Evolutionary conservation across 2,797 vertebrate species (phyloP), one percentile per base, ranked within the genome.

Genomic region (Enteromius thamalakanensis): DNA sequence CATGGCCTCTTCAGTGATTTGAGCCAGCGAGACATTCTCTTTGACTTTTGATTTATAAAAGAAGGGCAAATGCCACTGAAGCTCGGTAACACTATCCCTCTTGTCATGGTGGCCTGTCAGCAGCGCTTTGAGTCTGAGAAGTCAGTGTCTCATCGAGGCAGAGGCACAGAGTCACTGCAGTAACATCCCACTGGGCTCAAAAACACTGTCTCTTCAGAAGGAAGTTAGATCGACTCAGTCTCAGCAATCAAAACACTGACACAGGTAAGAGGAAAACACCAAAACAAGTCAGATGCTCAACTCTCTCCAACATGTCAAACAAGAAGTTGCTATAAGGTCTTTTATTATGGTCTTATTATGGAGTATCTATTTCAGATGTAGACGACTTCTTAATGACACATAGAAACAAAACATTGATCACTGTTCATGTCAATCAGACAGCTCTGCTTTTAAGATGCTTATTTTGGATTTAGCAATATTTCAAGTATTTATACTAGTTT

Each of bases 31-130:
- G 69, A 71, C 68, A 72, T 58, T 77, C 76, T 62, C 58, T 87
- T 87, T 81, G 80, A 53, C 51, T 79, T 82, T 77, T 88, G 87
- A 87, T 87, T 87, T 84, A 84, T 79, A 74, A 79, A 80, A 65
- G 80, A 81, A 88, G 80, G 84, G 82, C 84, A 88, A 85, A 85
- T 78, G 80, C 53, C 74, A 81, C 45, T 21, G 67, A 80, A 65
- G 70, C 51, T 76, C 47, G 64, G 75, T 83, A 85, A 88, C 79
- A 79, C 29, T 49, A 79, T 86, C 83, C 29, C 60, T 85, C 83
- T 81, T 80, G 84, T 85, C 83, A 84, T 17, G 58, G 82, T 84
- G 79, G 76, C 65, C 62, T 84, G 78, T 82, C 85, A 83, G 55
- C 69, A 70, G 71, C 1, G 64, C 80, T 47, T 64, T 74, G 80